phyloP scores from a whole-genome alignment of 2,888 invertebrate species.

The Mimachlamys varia region DNA sequence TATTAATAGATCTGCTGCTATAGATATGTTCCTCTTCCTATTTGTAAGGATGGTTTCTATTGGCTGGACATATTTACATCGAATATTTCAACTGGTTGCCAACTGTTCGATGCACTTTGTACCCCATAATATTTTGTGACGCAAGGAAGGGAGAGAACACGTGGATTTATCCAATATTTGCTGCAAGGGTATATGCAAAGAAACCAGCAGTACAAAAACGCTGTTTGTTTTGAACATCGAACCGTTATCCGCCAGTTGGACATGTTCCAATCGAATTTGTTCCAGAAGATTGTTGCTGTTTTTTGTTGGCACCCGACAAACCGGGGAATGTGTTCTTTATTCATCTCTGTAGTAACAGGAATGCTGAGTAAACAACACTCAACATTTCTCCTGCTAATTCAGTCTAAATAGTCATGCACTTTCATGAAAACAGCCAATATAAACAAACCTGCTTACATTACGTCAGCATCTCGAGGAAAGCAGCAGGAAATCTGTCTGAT shows the following conservation, averaged over 20 bases:
- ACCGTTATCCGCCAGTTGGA: not conserved
- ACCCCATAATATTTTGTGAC: not conserved
- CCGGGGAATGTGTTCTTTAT: not conserved
- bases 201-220: not conserved
- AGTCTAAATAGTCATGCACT: too few species aligned
- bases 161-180: not conserved
- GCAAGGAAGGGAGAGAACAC: not conserved
- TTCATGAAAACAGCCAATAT: too few species aligned
- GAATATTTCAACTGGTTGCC: not conserved
- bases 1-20: conserved; percentile 28
- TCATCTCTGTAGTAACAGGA: not conserved
- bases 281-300: not conserved
- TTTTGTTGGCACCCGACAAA: not conserved
- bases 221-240: conserved; percentile 13
- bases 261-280: not conserved
- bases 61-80: not conserved
- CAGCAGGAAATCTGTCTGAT: too few species aligned
- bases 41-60: not conserved
- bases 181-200: not conserved
- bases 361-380: not conserved
- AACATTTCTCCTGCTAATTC: too few species aligned
- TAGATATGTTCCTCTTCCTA: not conserved
- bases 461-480: too few species aligned
- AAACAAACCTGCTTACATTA: too few species aligned
- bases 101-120: not conserved